phyloP scores from a whole-genome alignment of 1,140 invertebrate species.

The Drosophila ogumai region DNA sequence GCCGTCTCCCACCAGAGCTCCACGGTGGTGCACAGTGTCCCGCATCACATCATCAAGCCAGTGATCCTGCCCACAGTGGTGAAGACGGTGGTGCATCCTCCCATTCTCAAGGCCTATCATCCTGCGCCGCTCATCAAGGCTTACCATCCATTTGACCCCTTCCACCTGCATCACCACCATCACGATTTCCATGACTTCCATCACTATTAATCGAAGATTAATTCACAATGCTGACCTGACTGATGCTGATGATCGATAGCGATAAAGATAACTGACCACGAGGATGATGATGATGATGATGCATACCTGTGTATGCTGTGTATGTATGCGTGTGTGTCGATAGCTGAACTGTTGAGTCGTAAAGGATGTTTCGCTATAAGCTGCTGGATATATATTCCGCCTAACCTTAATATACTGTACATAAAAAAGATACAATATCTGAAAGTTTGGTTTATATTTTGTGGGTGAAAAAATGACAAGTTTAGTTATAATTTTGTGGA shows the following conservation, averaged over 20 bases:
- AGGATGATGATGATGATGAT: slow-evolving; percentile 9
- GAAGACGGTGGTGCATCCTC: slow-evolving; percentile 75
- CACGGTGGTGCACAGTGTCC: slow-evolving; percentile 80
- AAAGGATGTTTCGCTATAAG: slow-evolving; percentile 42
- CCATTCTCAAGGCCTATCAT: slow-evolving; percentile 78
- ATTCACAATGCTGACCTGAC: slow-evolving; percentile 17
- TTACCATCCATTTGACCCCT: slow-evolving; percentile 75
- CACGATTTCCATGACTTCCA: slow-evolving; percentile 77
- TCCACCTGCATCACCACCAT: slow-evolving; percentile 68
- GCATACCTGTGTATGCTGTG: slow-evolving; percentile 38
- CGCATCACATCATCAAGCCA: slow-evolving; percentile 78
- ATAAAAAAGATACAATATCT: slow-evolving; percentile 54
- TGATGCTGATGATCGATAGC: slow-evolving; percentile 29
- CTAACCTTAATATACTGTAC: slow-evolving; percentile 28
- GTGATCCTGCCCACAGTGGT: slow-evolving; percentile 74
- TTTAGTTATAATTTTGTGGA: no score
- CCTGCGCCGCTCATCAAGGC: slow-evolving; percentile 74
- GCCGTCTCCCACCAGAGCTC: slow-evolving; percentile 86
- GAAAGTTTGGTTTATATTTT: background rate
- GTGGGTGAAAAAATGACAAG: background rate
- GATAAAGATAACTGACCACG: slow-evolving; percentile 32
- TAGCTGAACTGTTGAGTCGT: slow-evolving; percentile 17
- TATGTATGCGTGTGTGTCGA: slow-evolving; percentile 49
- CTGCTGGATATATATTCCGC: slow-evolving; percentile 43
- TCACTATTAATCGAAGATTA: slow-evolving; percentile 41